These are phyloP conservation scores for Baryphthengus martii DNA, from an alignment of 2,113 vertebrate species.

Conservation along the genomic window DNA sequence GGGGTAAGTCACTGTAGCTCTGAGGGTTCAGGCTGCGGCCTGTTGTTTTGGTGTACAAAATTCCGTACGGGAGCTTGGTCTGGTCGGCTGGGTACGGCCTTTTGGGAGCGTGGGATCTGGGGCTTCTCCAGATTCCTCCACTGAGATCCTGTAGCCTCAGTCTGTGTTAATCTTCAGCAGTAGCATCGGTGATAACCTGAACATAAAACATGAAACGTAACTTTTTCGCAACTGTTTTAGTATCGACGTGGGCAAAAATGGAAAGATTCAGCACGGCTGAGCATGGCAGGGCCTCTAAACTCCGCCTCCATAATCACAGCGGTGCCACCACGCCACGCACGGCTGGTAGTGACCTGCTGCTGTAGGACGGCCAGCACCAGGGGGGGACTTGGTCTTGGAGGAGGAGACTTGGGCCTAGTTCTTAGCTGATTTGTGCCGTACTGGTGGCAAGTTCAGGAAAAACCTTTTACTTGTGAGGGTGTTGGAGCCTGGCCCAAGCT, in stretches of 20 bases:
- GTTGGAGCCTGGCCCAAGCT: background rate
- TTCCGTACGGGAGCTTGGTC: rapidly evolving
- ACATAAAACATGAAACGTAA: rapidly evolving
- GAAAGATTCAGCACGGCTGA: background rate
- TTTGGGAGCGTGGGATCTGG: background rate
- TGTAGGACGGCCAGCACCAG: too few species aligned
- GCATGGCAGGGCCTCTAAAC: background rate
- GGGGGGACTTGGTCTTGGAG: too few species aligned
- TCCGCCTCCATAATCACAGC: rapidly evolving
- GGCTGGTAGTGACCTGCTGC: rapidly evolving
- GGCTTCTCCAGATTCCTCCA: background rate
- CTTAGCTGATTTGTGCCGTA: rapidly evolving
- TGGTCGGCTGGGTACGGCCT: rapidly evolving
- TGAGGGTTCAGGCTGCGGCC: background rate
- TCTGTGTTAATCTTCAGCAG: rapidly evolving
- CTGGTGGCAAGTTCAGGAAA: background rate
- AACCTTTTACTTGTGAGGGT: background rate
- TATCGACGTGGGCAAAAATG: rapidly evolving
- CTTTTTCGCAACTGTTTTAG: background rate
- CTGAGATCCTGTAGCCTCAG: background rate
- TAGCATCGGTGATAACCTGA: background rate
- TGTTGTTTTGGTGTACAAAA: background rate
- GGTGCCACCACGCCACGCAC: rapidly evolving
- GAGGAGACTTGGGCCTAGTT: background rate
- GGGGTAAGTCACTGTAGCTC: background rate